phyloP scores from a whole-genome alignment of 2,888 invertebrate species.

The Hypselothyrea guttata region DNA sequence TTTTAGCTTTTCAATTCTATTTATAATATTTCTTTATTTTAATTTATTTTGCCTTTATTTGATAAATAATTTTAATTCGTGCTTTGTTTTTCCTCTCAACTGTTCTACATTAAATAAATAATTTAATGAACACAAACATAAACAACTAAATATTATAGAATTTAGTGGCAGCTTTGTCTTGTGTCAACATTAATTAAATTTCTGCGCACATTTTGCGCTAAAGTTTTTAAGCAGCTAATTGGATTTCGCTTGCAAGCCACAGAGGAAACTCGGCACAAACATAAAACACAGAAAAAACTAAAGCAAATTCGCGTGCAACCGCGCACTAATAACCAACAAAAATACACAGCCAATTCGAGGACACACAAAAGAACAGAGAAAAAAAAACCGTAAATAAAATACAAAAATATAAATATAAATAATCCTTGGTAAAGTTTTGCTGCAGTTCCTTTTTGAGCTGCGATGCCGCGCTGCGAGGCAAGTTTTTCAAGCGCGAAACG shows the following conservation, averaged over 20 bases:
- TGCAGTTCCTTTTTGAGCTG: slow-evolving; percentile 25
- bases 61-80: too few species aligned
- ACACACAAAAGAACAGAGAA: slow-evolving; percentile 25
- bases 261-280: slow-evolving; percentile 27
- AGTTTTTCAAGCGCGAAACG: slow-evolving; percentile 58
- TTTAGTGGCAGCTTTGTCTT: slow-evolving; percentile 58
- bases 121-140: too few species aligned
- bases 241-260: slow-evolving; percentile 68
- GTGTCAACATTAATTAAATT: slow-evolving; percentile 77
- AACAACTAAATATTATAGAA: slow-evolving; percentile 5
- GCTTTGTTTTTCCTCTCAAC: too few species aligned
- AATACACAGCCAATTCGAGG: slow-evolving; percentile 52
- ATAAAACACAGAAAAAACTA: slow-evolving; percentile 28
- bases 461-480: slow-evolving; percentile 26
- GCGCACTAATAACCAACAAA: slow-evolving; percentile 66
- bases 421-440: slow-evolving; percentile 49
- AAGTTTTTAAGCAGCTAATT: slow-evolving; percentile 77
- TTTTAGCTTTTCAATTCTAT: too few species aligned
- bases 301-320: slow-evolving; percentile 69
- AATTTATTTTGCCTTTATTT: too few species aligned
- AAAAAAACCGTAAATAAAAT: slow-evolving; percentile 14
- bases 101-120: too few species aligned
- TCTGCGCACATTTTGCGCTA: slow-evolving; percentile 61
- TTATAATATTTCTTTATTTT: too few species aligned
- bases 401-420: slow-evolving; percentile 54